Conservation (phyloP, 2,888 invertebrate species). For the Cynaeus angustus region DNA sequence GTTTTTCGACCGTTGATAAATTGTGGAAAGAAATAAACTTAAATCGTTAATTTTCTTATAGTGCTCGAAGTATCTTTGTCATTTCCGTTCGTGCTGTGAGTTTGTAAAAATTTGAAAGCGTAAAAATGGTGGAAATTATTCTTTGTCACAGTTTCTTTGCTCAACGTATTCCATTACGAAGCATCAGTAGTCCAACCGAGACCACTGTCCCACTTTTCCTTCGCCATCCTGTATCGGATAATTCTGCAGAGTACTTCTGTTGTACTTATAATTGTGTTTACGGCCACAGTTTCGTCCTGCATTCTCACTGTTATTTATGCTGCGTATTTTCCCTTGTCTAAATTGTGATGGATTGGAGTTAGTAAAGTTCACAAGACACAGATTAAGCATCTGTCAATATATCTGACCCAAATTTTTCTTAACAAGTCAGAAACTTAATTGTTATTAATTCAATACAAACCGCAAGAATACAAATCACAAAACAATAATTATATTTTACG, state of each 20-base stretch:
- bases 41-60: constrained; percentile 16
- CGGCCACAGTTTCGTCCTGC: constrained; percentile 22
- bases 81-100: constrained; percentile 34
- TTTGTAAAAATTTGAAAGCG: constrained; percentile 40
- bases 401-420: constrained; percentile 20
- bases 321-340: constrained; percentile 28
- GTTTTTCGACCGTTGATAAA: background rate
- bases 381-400: constrained; percentile 40
- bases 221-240: constrained; percentile 41
- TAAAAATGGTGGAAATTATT: constrained; percentile 42
- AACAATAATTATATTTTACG: constrained; percentile 21
- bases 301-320: constrained; percentile 20
- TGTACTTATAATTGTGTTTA: constrained; percentile 47
- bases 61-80: constrained; percentile 15
- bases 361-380: constrained; percentile 37
- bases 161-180: constrained; percentile 41
- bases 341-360: constrained; percentile 37
- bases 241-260: constrained; percentile 43
- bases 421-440: constrained; percentile 12
- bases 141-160: constrained; percentile 44
- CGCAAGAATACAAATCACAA: constrained; percentile 21
- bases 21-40: background rate
- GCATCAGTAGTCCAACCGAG: constrained; percentile 46
- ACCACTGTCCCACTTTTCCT: constrained; percentile 44
- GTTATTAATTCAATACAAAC: constrained; percentile 13